These are phyloP conservation scores for Psococerastis gibbosa DNA, from an alignment of 2,888 invertebrate species.

Conservation along the genomic window DNA sequence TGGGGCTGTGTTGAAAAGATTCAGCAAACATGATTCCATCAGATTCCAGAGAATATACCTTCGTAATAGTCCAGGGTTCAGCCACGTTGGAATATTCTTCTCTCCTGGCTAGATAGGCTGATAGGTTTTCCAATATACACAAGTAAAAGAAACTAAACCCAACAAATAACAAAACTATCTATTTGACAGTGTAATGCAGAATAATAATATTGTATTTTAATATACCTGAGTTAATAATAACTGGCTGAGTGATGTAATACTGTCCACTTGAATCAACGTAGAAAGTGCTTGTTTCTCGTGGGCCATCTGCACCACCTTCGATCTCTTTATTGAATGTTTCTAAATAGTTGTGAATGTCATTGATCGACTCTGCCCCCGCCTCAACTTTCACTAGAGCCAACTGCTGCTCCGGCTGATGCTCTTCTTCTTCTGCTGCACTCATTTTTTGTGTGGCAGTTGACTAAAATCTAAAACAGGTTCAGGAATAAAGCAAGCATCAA, in stretches of 20 bases:
- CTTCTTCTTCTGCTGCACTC: neutral
- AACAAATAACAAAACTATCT: neutral
- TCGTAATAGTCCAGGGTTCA: too few species aligned
- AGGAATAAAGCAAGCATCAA: neutral
- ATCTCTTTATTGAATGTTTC: slow-evolving; percentile 69
- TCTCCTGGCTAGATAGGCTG: neutral
- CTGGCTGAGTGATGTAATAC: slow-evolving; percentile 59
- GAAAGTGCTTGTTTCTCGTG: slow-evolving; percentile 32
- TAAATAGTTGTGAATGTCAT: slow-evolving; percentile 60
- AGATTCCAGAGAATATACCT: too few species aligned
- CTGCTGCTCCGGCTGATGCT: slow-evolving; percentile 3
- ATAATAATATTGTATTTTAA: too few species aligned
- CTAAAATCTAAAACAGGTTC: neutral
- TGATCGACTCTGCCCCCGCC: slow-evolving; percentile 30
- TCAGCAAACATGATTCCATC: too few species aligned
- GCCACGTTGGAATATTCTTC: too few species aligned
- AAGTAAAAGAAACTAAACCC: neutral
- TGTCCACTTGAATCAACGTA: slow-evolving; percentile 66
- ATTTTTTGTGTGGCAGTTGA: neutral
- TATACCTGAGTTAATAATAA: slow-evolving; percentile 33
- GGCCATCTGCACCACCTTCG: slow-evolving; percentile 27
- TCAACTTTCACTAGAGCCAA: slow-evolving; percentile 12
- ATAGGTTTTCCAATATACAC: neutral
- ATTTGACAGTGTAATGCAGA: too few species aligned
- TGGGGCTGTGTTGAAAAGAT: too few species aligned